Conservation (phyloP, 1,140 invertebrate species). For the Nasonia longicornis region DNA sequence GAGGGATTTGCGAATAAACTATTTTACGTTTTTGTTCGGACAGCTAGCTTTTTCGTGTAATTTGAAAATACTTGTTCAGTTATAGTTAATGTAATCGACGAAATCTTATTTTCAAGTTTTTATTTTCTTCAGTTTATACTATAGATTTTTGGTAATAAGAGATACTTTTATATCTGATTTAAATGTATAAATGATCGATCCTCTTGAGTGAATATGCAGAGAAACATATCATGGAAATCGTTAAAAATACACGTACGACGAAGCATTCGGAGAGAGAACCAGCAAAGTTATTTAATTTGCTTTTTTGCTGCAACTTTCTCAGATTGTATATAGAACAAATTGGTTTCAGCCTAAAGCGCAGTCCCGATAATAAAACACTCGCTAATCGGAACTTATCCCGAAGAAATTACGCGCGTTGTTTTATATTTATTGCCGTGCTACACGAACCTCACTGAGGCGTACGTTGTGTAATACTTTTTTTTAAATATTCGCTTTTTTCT, state of each 20-base stretch:
- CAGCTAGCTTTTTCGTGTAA: not conserved
- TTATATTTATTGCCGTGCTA: slow-evolving; percentile 62
- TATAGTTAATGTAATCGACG: not conserved
- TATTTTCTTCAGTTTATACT: not conserved
- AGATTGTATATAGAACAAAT: slow-evolving; percentile 47
- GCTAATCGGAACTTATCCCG: slow-evolving; percentile 50
- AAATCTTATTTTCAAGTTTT: not conserved
- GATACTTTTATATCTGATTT: not conserved
- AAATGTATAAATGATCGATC: not conserved
- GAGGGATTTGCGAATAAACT: slow-evolving; percentile 8
- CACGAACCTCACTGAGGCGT: slow-evolving; percentile 59
- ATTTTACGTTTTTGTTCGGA: not conserved
- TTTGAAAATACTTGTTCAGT: not conserved
- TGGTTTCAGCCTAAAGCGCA: slow-evolving; percentile 39
- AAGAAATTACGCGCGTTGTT: slow-evolving; percentile 45
- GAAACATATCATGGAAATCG: not conserved
- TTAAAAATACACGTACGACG: not conserved
- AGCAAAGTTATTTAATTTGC: not conserved
- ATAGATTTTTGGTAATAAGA: not conserved
- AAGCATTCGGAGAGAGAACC: not conserved
- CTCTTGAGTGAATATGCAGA: not conserved
- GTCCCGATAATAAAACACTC: slow-evolving; percentile 40
- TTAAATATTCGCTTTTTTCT: not conserved
- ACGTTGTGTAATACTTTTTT: slow-evolving; percentile 45
- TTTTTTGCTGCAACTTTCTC: not conserved